Evolutionary conservation across 1,140 invertebrate genomes (phyloP).

Genomic region (Brachionus calyciflorus): DNA sequence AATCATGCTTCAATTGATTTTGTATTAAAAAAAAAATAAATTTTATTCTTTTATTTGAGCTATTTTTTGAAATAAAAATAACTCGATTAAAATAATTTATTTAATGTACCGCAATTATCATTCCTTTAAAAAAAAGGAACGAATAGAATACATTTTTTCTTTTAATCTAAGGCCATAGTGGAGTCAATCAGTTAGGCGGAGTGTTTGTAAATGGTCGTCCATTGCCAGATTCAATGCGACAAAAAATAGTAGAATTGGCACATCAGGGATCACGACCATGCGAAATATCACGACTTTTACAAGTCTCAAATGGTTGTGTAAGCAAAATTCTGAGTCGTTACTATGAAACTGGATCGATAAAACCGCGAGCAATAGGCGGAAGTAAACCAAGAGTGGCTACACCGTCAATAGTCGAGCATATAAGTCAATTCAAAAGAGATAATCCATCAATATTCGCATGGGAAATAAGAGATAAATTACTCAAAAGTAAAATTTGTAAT

Average conservation of each 20-base stretch:
- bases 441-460: conserved; percentile 92
- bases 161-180: conserved; percentile 66
- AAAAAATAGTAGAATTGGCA: conserved; percentile 84
- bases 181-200: conserved; percentile 83
- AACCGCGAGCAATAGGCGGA: conserved; percentile 46
- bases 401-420: conserved; percentile 82
- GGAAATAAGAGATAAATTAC: conserved; percentile 86
- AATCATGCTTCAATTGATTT: too few relatives aligned
- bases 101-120: too few relatives aligned
- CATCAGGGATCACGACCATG: conserved; percentile 86
- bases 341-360: conserved; percentile 54
- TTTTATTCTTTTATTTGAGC: too few relatives aligned
- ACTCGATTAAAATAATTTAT: too few relatives aligned
- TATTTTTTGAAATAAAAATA: too few relatives aligned
- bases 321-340: conserved; percentile 79
- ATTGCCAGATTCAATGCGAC: conserved; percentile 74
- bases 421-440: conserved; percentile 85
- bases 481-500: conserved; percentile 88
- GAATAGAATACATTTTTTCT: background rate
- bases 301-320: conserved; percentile 88
- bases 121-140: too few relatives aligned
- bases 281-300: conserved; percentile 86
- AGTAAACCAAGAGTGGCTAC: conserved; percentile 71
- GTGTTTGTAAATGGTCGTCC: conserved; percentile 87
- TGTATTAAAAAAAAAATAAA: too few relatives aligned